Evolutionary conservation across 2,797 vertebrate species (phyloP).

Genomic region (Ptychadena robeensis): DNA sequence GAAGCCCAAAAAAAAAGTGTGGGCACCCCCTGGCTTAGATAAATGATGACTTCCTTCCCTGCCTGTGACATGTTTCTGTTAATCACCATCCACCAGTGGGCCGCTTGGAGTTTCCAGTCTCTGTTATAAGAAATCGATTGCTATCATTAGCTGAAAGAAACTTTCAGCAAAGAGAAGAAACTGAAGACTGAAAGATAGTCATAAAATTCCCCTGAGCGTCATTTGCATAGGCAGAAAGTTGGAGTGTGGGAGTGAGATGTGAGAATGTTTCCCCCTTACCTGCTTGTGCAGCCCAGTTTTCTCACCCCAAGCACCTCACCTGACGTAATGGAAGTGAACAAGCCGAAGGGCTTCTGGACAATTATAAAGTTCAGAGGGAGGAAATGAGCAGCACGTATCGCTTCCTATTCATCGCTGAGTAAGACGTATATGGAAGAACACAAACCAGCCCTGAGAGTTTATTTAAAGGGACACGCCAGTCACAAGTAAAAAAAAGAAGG

Average conservation of each 20-base stretch:
- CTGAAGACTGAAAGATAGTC: not conserved
- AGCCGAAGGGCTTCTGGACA: not conserved
- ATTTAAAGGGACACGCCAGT: not conserved
- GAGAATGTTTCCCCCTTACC: conserved; percentile 27
- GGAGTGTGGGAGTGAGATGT: conserved; percentile 35
- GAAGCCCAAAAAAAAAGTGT: no score
- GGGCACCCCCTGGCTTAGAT: no score
- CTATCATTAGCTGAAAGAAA: conserved; percentile 36
- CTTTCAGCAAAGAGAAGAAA: conserved; percentile 11
- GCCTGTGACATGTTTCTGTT: not conserved
- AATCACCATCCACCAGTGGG: not conserved
- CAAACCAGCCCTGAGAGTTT: not conserved
- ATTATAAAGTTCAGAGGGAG: conserved; percentile 23
- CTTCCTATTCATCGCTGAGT: conserved; percentile 30
- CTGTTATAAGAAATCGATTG: conserved; percentile 13
- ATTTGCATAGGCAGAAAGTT: conserved; percentile 47
- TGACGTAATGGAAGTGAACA: conserved; percentile 56
- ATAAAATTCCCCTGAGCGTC: conserved; percentile 34
- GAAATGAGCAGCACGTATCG: conserved; percentile 46
- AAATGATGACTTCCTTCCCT: not conserved
- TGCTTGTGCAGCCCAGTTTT: conserved; percentile 5
- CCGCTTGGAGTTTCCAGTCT: conserved; percentile 39
- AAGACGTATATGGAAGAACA: not conserved
- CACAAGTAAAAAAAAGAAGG: no score
- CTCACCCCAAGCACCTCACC: not conserved